These are phyloP conservation scores for Hapalemur alaotrensis DNA, from an alignment of 2,797 vertebrate genomes.

Conservation along the genomic window DNA sequence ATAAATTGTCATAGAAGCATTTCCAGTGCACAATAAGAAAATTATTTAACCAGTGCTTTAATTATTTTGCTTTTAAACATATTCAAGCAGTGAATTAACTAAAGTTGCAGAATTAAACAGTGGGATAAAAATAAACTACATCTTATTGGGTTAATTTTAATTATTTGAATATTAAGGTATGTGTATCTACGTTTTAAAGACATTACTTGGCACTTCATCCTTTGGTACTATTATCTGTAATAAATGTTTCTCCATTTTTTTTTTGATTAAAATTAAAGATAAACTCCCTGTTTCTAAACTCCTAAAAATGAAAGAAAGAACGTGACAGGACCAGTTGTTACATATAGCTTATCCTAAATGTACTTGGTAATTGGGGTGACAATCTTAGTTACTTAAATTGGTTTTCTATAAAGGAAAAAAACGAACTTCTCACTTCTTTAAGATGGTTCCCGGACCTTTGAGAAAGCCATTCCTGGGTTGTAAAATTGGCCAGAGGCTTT, in stretches of 20 bases:
- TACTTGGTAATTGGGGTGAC: too few relatives aligned
- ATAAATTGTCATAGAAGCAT: too few relatives aligned
- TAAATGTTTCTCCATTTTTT: not conserved
- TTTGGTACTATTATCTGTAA: not conserved
- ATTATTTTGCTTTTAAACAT: not conserved
- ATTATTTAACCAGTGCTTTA: too few relatives aligned
- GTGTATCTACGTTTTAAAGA: not conserved
- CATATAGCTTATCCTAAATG: too few relatives aligned
- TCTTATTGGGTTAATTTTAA: not conserved
- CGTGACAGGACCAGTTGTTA: too few relatives aligned
- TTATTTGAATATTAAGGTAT: not conserved
- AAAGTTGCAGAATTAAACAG: too few relatives aligned
- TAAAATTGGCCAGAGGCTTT: not conserved
- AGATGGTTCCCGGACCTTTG: not conserved
- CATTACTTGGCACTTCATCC: not conserved
- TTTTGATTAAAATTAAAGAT: not conserved
- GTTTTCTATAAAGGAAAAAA: too few relatives aligned
- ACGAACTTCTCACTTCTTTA: too few relatives aligned
- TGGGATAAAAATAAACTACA: not conserved
- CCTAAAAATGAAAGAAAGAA: too few relatives aligned
- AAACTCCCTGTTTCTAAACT: not conserved
- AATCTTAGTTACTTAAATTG: too few relatives aligned
- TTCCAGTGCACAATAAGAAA: too few relatives aligned
- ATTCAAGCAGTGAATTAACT: not conserved
- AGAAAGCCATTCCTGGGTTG: not conserved